Conservation (phyloP, 1,140 invertebrate species). For the Magallana angulata region DNA sequence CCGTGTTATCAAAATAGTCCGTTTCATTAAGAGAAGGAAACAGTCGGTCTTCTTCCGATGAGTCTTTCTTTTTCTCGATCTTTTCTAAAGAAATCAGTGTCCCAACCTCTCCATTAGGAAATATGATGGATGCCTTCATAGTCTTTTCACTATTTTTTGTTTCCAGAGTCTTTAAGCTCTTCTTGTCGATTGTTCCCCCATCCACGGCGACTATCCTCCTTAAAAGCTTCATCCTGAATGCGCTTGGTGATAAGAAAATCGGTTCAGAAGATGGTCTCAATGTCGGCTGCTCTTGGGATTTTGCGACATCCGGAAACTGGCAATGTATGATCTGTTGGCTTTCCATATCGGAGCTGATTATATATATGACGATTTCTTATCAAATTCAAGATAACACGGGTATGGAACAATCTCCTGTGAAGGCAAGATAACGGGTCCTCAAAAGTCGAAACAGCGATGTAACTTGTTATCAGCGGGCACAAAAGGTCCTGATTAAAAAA, state of each 20-base stretch:
- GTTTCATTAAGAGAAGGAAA: conserved; percentile 41
- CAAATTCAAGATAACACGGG: neutral
- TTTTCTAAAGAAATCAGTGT: conserved; percentile 54
- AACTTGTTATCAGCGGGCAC: neutral
- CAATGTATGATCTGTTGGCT: conserved; percentile 11
- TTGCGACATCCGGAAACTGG: conserved; percentile 21
- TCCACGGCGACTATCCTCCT: conserved; percentile 48
- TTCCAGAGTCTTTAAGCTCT: conserved; percentile 44
- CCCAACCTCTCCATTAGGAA: conserved; percentile 57
- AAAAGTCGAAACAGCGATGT: neutral
- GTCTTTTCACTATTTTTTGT: conserved; percentile 53
- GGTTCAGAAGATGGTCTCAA: neutral
- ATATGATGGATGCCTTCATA: conserved; percentile 56
- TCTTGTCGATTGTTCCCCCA: conserved; percentile 34
- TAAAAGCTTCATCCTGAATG: conserved; percentile 54
- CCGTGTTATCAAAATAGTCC: conserved; percentile 37
- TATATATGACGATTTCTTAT: conserved; percentile 29
- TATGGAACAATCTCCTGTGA: conserved; percentile 11
- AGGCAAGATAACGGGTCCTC: conserved; percentile 11
- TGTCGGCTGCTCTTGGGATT: neutral
- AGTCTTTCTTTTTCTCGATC: conserved; percentile 41
- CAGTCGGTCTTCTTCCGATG: neutral
- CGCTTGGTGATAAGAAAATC: conserved; percentile 43
- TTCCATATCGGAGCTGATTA: conserved; percentile 12
- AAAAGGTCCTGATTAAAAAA: conserved; percentile 2